These are phyloP conservation scores for Nipponacmea schrenckii DNA, from an alignment of 2,888 invertebrate species.

Conservation along the genomic window DNA sequence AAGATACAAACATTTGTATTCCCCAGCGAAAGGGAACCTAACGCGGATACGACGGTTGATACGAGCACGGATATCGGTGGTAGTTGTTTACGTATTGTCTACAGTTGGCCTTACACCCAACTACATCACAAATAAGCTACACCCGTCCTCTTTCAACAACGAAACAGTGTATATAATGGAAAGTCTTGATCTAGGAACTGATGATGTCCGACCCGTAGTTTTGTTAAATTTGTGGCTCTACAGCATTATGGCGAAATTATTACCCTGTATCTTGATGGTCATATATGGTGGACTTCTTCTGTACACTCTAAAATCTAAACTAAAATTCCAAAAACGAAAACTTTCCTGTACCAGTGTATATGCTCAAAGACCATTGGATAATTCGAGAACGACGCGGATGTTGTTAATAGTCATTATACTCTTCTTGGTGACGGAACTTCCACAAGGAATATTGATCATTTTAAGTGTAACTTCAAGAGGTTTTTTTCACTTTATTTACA, in stretches of 20 bases:
- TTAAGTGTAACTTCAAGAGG: slow-evolving; percentile 78
- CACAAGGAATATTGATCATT: slow-evolving; percentile 79
- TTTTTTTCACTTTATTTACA: slow-evolving; percentile 76
- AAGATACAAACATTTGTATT: slow-evolving; percentile 75
- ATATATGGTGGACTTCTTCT: slow-evolving; percentile 71
- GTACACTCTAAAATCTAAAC: slow-evolving; percentile 45
- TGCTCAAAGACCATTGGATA: slow-evolving; percentile 38
- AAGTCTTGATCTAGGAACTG: slow-evolving; percentile 41
- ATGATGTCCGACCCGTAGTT: slow-evolving; percentile 42
- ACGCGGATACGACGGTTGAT: slow-evolving; percentile 51
- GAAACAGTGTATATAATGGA: slow-evolving; percentile 43
- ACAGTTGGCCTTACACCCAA: slow-evolving; percentile 85
- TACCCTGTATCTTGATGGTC: slow-evolving; percentile 88
- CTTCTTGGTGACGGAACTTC: slow-evolving; percentile 89
- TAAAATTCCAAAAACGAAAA: slow-evolving; percentile 33
- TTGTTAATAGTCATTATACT: slow-evolving; percentile 84
- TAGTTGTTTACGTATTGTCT: slow-evolving; percentile 85
- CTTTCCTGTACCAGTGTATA: slow-evolving; percentile 24
- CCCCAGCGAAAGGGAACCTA: slow-evolving; percentile 80
- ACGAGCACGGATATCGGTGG: slow-evolving; percentile 80
- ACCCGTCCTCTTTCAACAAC: slow-evolving; percentile 22
- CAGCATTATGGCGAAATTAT: slow-evolving; percentile 88
- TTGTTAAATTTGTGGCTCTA: slow-evolving; percentile 85
- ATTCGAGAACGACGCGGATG: slow-evolving; percentile 86
- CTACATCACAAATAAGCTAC: slow-evolving; percentile 81